These are phyloP conservation scores for Lymantria dispar DNA, from an alignment of 2,888 invertebrate species.

Conservation along the genomic window DNA sequence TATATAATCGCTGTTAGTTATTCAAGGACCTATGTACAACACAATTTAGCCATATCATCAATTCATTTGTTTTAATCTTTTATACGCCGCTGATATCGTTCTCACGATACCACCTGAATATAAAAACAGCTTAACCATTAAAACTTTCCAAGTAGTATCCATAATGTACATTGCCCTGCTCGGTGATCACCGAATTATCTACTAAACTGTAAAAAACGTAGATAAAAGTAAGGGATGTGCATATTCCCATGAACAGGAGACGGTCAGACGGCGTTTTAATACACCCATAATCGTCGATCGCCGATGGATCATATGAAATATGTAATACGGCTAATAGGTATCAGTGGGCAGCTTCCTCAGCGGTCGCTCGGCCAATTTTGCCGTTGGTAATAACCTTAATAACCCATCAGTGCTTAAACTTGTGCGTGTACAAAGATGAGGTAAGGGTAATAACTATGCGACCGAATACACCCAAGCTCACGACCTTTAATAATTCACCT, in stretches of 20 bases:
- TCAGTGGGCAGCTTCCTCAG: conserved; percentile 79
- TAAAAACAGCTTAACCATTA: conserved; percentile 55
- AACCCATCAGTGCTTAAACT: conserved; percentile 70
- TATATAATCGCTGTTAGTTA: no score
- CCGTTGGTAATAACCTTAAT: conserved; percentile 78
- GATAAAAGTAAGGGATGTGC: conserved; percentile 60
- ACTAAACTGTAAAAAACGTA: conserved; percentile 77
- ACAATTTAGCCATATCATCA: background rate
- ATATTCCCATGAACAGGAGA: conserved; percentile 76
- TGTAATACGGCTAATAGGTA: conserved; percentile 78
- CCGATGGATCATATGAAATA: conserved; percentile 75
- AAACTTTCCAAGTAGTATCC: conserved; percentile 56
- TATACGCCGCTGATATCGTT: conserved; percentile 19
- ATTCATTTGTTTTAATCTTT: conserved; percentile 6
- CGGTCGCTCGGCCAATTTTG: conserved; percentile 77
- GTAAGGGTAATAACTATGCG: conserved; percentile 63
- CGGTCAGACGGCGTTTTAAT: conserved; percentile 73
- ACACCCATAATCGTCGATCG: conserved; percentile 74
- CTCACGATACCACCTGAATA: conserved; percentile 45
- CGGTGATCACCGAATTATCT: conserved; percentile 72
- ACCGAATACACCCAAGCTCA: conserved; percentile 45
- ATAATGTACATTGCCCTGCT: conserved; percentile 56
- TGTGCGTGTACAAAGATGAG: conserved; percentile 74
- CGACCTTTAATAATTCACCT: conserved; percentile 50
- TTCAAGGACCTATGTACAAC: no score